A percentile compares a stretch with the other conserved stretches of the same genome.
phyloP scores from a whole-genome alignment of 1,140 invertebrate species.

The Drosophila nigrodunni region DNA sequence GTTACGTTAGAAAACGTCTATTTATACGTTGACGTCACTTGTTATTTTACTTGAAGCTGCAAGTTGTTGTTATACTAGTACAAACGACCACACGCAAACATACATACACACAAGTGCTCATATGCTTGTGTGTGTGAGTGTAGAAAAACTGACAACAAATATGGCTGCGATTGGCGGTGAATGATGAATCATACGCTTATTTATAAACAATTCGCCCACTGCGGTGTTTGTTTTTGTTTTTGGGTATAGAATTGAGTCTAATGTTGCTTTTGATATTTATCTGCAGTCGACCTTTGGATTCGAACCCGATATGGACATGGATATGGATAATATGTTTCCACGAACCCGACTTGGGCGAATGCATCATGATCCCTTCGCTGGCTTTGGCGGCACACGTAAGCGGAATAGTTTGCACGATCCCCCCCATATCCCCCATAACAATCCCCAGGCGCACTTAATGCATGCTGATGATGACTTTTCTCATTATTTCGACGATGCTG shows the following conservation, averaged over 20 bases:
- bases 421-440: conserved; percentile 34
- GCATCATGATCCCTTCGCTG: conserved; percentile 85
- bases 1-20: conserved; percentile 32
- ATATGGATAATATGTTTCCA: conserved; percentile 81
- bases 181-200: conserved; percentile 66
- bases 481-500: conserved; percentile 84
- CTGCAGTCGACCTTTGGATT: conserved; percentile 79
- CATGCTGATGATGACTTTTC: conserved; percentile 70
- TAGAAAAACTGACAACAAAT: conserved; percentile 14
- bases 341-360: conserved; percentile 84
- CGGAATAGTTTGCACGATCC: conserved; percentile 85
- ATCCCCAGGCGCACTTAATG: conserved; percentile 66
- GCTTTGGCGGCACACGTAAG: conserved; percentile 86
- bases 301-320: conserved; percentile 81
- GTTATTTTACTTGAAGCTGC: conserved; percentile 31
- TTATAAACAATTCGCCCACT: conserved; percentile 76
- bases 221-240: conserved; percentile 1
- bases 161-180: conserved; percentile 25
- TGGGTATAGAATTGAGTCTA: neutral
- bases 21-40: conserved; percentile 70
- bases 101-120: conserved; percentile 10
- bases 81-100: conserved; percentile 13
- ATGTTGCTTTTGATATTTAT: conserved; percentile 16
- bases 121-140: neutral
- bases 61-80: conserved; percentile 45